A percentile compares a stretch with the other conserved stretches of the same genome.
Evolutionary conservation across 2,797 vertebrate genomes (phyloP).

Genomic region (Megaceryle alcyon): DNA sequence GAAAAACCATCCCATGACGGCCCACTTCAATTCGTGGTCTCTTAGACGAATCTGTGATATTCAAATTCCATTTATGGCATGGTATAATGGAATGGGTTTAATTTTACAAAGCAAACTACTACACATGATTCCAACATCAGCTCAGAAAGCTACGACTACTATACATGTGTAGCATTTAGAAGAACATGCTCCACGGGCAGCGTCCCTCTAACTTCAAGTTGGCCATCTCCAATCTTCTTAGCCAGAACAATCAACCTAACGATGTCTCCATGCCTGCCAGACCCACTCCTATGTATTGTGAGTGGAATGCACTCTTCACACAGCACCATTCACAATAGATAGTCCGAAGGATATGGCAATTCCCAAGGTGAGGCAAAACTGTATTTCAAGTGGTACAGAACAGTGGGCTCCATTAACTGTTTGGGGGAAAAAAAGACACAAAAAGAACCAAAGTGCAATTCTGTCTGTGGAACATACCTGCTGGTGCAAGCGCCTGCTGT

Average conservation of each 20-base stretch:
- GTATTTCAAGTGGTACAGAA: background rate
- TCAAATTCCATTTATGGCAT: constrained; percentile 78
- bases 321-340: constrained; percentile 16
- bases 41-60: constrained; percentile 98
- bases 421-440: background rate
- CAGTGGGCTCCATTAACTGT: constrained; percentile 28
- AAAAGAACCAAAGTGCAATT: background rate
- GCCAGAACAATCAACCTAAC: constrained; percentile 39
- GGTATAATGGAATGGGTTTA: constrained; percentile 72
- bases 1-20: constrained; percentile 99
- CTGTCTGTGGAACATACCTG: constrained; percentile 84
- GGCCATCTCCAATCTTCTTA: constrained; percentile 49
- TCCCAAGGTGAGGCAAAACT: constrained; percentile 37
- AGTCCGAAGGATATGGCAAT: background rate
- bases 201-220: constrained; percentile 15
- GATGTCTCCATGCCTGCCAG: constrained; percentile 39
- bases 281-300: constrained; percentile 29
- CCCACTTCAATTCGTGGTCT: constrained; percentile 98
- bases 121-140: constrained; percentile 51
- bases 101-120: constrained; percentile 62
- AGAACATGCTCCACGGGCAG: constrained; percentile 35
- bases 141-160: constrained; percentile 50
- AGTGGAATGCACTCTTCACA: background rate
- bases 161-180: constrained; percentile 40
- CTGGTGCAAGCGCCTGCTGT: constrained; percentile 89